Percentiles rank a stretch among this genome's conserved stretches.
phyloP scores from a whole-genome alignment of 2,113 vertebrate genomes.

The Brachypteracias leptosomus region DNA sequence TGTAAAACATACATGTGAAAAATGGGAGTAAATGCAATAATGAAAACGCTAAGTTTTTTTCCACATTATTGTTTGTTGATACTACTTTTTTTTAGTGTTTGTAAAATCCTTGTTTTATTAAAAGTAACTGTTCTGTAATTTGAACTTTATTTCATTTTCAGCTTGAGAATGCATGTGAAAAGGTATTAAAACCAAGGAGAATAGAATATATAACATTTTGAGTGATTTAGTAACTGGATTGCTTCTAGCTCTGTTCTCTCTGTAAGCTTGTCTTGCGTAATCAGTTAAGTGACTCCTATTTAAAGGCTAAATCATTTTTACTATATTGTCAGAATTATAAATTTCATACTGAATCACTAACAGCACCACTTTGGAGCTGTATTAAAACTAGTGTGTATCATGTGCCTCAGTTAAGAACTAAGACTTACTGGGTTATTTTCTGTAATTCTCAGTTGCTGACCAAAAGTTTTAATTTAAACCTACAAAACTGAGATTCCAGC shows the following conservation, averaged over 20 bases:
- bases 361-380: neutral
- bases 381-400: neutral
- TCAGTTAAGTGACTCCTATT: neutral
- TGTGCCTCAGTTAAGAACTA: neutral
- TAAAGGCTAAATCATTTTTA: neutral
- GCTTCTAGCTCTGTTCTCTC: neutral
- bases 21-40: neutral
- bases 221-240: neutral
- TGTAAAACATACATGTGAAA: neutral
- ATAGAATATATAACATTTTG: neutral
- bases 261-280: neutral
- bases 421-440: neutral
- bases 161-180: neutral
- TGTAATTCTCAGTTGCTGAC: neutral
- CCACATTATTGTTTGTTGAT: neutral
- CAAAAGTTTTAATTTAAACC: neutral
- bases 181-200: neutral
- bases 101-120: neutral
- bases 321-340: neutral
- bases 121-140: neutral
- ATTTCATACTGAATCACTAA: neutral
- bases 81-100: neutral
- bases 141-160: neutral
- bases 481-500: neutral
- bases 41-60: neutral